These are phyloP conservation scores for Petrocephalus microphthalmus DNA, from an alignment of 2,113 vertebrate genomes.

Conservation along the genomic window DNA sequence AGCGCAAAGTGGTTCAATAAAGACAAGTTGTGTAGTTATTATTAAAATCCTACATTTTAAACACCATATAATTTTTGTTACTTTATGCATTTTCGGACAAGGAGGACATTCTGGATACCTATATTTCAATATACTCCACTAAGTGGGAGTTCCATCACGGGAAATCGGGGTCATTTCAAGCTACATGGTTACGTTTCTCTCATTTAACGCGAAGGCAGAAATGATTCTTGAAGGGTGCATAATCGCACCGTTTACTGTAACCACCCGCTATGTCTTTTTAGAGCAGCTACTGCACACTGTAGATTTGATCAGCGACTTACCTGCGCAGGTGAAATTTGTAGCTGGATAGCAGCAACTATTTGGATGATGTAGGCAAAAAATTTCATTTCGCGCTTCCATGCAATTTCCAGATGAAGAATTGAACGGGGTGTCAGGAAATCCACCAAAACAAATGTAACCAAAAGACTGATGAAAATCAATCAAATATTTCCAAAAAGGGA, in stretches of 20 bases:
- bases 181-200: neutral
- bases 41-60: neutral
- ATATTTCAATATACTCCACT: neutral
- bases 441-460: slow-evolving; percentile 21
- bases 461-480: slow-evolving; percentile 23
- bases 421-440: slow-evolving; percentile 29
- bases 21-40: neutral
- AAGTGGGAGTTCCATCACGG: neutral
- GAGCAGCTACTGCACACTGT: neutral
- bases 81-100: neutral
- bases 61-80: neutral
- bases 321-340: slow-evolving; percentile 64
- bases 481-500: slow-evolving; percentile 33
- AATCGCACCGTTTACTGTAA: neutral
- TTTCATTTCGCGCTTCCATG: slow-evolving; percentile 53
- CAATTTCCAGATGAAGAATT: slow-evolving; percentile 11
- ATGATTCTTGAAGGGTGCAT: neutral
- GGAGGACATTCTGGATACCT: neutral
- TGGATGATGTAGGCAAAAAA: slow-evolving; percentile 44
- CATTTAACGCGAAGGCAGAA: neutral
- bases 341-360: slow-evolving; percentile 49
- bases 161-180: neutral
- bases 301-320: slow-evolving; percentile 39
- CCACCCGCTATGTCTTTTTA: neutral
- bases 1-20: neutral